phyloP scores from a whole-genome alignment of 2,797 vertebrate genomes.

The Poeciliopsis presidionis region DNA sequence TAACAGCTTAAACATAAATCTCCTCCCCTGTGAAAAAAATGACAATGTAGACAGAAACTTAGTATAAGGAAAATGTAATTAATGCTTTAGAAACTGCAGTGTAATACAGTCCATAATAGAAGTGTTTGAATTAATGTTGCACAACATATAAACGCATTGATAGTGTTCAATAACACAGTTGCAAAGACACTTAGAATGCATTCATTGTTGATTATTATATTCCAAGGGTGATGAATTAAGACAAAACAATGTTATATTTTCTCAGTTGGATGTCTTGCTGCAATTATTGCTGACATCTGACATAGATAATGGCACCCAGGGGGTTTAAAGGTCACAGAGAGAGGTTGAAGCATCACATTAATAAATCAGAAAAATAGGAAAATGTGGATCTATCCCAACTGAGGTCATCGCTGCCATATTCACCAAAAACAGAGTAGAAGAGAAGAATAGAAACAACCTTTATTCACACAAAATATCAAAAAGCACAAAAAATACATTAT shows the following conservation, averaged over 20 bases:
- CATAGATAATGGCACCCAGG: background rate
- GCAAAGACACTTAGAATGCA: background rate
- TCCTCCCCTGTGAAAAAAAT: conserved; percentile 13
- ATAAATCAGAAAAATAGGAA: background rate
- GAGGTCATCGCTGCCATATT: background rate
- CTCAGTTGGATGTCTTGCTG: background rate
- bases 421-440: background rate
- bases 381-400: background rate
- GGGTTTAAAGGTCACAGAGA: background rate
- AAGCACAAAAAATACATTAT: too few relatives aligned
- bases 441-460: too few relatives aligned
- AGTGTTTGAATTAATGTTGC: background rate
- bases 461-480: too few relatives aligned
- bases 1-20: conserved; percentile 9
- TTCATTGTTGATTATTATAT: background rate
- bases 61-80: background rate
- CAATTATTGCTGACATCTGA: background rate
- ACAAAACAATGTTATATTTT: background rate
- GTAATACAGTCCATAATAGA: background rate
- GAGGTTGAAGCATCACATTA: background rate
- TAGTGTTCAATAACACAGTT: background rate
- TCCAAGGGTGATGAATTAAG: background rate
- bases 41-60: conserved; percentile 12
- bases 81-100: background rate
- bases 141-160: background rate